Base-by-base conservation (phyloP, 2,888 invertebrate genomes). In the Exephanes ischioxanthus region DNA sequence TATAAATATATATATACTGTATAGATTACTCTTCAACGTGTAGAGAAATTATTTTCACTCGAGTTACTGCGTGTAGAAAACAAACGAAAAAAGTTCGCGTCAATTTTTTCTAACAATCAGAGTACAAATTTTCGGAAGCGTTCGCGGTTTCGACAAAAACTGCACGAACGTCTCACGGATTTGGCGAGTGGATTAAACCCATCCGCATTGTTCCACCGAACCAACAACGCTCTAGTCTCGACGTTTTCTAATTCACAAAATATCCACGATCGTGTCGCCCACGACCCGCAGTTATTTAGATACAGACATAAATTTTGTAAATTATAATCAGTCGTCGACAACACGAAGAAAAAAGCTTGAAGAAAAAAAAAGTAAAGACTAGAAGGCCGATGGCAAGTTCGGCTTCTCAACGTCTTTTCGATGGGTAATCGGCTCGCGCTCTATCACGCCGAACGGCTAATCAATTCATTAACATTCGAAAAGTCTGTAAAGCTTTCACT, bases 401-500 rank as follows among this genome's bases (percentile, higher is more conserved):
- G 14, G 30, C 9, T 9, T 16, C 6, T 33, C 33, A 58, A n/a
- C 16, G 63, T n/a, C 26, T 33, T 33, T 6, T 6, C 53, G 63
- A 63, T n/a, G 11, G 63, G 26, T 7, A n/a, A 63, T 63, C 63
- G 6, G 16, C 63, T 51, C 48, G 51, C 45, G 16, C 7, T n/a
- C 14, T 51, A 45, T 70, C 51, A 26, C 70, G 7, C 7, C 16
- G n/a, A 0, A 16, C 14, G 41, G 3, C 9, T 7, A 11, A 51
- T 84, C 53, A 85, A 78, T 67, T 11, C n/a, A 85, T 48, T 6
- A 85, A 53, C 41, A 78, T 11, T 81, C 70, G 63, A 22, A 92
- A 9, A 6, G 82, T 51, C 2, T 86, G 3, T 9, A 91, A 77
- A 19, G 86, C 33, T 66, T 82, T 83, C 2, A 7, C 0, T 37